A percentile compares a stretch with the other conserved stretches of the same genome.
Conservation (phyloP, 2,113 vertebrate species). For the Chloroceryle aenea region DNA sequence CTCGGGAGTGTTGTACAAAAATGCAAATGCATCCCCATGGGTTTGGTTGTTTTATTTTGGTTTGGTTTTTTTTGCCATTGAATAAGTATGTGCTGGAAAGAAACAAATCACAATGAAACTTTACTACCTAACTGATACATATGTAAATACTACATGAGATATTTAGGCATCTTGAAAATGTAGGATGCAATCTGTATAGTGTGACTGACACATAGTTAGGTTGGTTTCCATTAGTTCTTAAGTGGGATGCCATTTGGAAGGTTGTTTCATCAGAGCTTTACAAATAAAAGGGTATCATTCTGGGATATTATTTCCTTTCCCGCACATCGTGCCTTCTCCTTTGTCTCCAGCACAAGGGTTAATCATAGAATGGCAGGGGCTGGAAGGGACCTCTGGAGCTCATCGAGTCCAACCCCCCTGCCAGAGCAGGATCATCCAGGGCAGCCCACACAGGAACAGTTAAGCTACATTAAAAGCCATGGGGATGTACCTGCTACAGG, state of each 20-base stretch:
- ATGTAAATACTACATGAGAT: conserved; percentile 81
- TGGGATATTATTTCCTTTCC: conserved; percentile 38
- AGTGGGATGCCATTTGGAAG: conserved; percentile 81
- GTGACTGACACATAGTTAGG: conserved; percentile 77
- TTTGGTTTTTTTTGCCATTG: conserved; percentile 62
- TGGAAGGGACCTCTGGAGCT: too few species aligned
- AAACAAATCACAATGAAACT: conserved; percentile 71
- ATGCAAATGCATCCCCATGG: conserved; percentile 66
- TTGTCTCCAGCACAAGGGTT: background rate
- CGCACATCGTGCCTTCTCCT: conserved; percentile 63
- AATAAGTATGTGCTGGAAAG: conserved; percentile 74
- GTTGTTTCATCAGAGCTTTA: conserved; percentile 82
- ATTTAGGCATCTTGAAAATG: conserved; percentile 72
- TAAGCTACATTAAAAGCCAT: background rate
- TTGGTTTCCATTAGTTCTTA: conserved; percentile 77
- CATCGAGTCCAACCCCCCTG: too few species aligned
- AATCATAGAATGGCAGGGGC: background rate
- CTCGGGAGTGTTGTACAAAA: conserved; percentile 80
- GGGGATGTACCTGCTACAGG: background rate
- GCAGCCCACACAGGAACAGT: too few species aligned
- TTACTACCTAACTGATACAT: conserved; percentile 85
- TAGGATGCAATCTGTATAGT: conserved; percentile 77
- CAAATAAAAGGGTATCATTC: conserved; percentile 85
- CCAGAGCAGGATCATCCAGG: too few species aligned
- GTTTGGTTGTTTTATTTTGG: too few species aligned